These are phyloP conservation scores for Bombus turneri DNA, from an alignment of 1,140 invertebrate species.

Conservation along the genomic window DNA sequence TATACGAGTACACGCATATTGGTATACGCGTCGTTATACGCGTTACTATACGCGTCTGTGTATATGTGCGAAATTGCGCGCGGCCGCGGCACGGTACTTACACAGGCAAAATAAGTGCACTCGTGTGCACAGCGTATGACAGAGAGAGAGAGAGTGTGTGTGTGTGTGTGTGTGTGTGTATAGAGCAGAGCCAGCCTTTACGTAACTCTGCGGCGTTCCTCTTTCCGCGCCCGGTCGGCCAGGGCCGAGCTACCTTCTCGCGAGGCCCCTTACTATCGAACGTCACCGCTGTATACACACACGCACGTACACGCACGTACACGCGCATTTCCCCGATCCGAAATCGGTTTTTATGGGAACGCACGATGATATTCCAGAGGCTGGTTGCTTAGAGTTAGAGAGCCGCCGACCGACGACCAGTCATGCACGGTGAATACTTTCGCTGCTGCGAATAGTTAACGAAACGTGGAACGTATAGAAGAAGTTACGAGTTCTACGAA, in stretches of 20 bases:
- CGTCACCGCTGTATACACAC: not conserved
- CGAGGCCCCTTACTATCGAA: not conserved
- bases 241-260: conserved; percentile 39
- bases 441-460: conserved; percentile 33
- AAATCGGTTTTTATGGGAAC: not conserved
- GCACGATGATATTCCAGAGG: conserved; percentile 2
- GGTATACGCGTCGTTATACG: not conserved
- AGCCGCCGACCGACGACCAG: not conserved
- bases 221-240: conserved; percentile 56
- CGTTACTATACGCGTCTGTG: not conserved
- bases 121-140: conserved; percentile 35
- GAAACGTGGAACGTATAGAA: not conserved
- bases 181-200: conserved; percentile 59
- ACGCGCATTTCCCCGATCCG: too few relatives aligned
- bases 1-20: not conserved
- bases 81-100: not conserved
- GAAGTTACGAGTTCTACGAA: not conserved
- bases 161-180: not conserved
- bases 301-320: too few relatives aligned
- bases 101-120: conserved; percentile 61
- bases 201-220: conserved; percentile 69
- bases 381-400: not conserved
- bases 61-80: conserved; percentile 10
- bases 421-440: conserved; percentile 25
- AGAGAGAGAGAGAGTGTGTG: too few relatives aligned